phyloP scores from a whole-genome alignment of 2,797 vertebrate species.

The Sebastiscus tertius region DNA sequence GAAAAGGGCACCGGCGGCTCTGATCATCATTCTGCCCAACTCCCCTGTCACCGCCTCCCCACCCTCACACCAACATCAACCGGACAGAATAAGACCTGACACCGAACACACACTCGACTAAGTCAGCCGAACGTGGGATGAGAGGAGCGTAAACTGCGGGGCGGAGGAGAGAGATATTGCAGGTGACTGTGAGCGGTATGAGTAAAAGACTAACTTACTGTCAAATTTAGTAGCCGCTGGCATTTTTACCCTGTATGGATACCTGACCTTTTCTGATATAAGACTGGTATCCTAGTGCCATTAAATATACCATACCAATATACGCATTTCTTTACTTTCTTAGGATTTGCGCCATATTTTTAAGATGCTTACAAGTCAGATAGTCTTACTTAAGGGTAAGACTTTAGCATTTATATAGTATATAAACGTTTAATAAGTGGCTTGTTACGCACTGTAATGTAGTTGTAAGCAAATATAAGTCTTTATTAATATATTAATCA shows the following conservation, averaged over 20 bases:
- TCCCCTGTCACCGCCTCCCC: slow-evolving; percentile 36
- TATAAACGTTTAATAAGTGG: not conserved
- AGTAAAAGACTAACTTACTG: slow-evolving; percentile 33
- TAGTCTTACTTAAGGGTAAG: not conserved
- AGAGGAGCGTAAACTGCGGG: slow-evolving; percentile 39
- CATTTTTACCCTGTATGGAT: not conserved
- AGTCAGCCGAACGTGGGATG: slow-evolving; percentile 34
- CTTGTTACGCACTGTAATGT: not conserved
- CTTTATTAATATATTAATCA: not conserved
- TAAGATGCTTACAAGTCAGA: not conserved
- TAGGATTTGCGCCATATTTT: not conserved
- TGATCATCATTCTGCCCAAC: slow-evolving; percentile 74
- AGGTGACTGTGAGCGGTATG: slow-evolving; percentile 30
- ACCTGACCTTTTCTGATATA: not conserved
- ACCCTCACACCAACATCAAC: slow-evolving; percentile 40
- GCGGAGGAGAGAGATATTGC: slow-evolving; percentile 17
- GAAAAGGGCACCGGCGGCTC: slow-evolving; percentile 81
- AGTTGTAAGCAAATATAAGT: not conserved
- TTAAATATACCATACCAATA: not conserved
- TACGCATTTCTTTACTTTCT: not conserved
- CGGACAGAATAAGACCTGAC: slow-evolving; percentile 69
- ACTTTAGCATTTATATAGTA: not conserved
- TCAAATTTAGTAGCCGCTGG: slow-evolving; percentile 5
- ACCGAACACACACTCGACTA: slow-evolving; percentile 55
- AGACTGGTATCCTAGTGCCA: not conserved